These are phyloP conservation scores for Uropetala carovei DNA, from an alignment of 2,888 invertebrate species.

Conservation along the genomic window DNA sequence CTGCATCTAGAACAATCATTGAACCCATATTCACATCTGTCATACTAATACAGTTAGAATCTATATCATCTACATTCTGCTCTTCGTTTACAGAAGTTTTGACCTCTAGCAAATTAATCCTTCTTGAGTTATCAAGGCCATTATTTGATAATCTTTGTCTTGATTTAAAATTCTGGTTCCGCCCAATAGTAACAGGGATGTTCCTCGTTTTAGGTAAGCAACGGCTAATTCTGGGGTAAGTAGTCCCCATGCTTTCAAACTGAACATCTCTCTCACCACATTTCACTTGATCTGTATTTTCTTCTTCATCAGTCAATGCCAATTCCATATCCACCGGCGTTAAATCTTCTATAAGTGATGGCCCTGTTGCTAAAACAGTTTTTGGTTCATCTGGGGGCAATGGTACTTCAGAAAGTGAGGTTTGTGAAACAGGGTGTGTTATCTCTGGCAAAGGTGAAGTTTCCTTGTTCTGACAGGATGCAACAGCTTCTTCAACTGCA, in stretches of 20 bases:
- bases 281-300: not conserved
- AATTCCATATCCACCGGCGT: conserved; percentile 53
- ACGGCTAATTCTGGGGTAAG: not conserved
- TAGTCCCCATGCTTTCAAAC: not conserved
- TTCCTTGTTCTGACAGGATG: not conserved
- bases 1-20: not conserved
- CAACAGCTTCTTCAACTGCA: conserved; percentile 17
- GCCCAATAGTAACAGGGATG: conserved; percentile 45
- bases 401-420: conserved; percentile 30
- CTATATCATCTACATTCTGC: not conserved
- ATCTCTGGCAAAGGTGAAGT: not conserved
- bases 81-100: not conserved
- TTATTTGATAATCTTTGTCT: not conserved
- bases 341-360: conserved; percentile 23
- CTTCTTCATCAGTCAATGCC: conserved; percentile 52
- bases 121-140: not conserved
- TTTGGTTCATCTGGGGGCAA: conserved; percentile 43
- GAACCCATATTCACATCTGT: not conserved
- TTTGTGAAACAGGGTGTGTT: not conserved
- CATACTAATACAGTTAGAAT: conserved; percentile 9
- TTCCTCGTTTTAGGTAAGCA: not conserved
- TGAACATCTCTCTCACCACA: not conserved
- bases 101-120: conserved; percentile 34
- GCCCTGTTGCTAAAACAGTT: not conserved
- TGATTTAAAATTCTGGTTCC: not conserved